phyloP scores from a whole-genome alignment of 2,888 invertebrate species.

The Oligia strigilis region DNA sequence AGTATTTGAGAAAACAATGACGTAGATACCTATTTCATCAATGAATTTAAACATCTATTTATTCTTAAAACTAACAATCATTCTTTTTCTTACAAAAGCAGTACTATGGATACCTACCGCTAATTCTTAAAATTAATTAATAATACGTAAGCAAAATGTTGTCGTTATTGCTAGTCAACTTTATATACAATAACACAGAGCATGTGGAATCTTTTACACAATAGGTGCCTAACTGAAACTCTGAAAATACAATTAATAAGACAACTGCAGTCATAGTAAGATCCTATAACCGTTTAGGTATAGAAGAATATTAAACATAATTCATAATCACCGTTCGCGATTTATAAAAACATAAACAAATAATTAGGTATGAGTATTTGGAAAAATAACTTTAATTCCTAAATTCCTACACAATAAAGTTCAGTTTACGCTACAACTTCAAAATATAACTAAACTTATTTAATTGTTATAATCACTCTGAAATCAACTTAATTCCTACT shows the following conservation, averaged over 20 bases:
- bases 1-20: too few species aligned
- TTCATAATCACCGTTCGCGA: too few species aligned
- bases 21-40: too few species aligned
- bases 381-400: too few species aligned
- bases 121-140: conserved; percentile 21
- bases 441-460: too few species aligned
- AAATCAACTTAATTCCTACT: too few species aligned
- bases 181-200: background rate
- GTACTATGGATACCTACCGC: background rate
- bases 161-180: conserved; percentile 18
- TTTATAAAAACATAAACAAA: too few species aligned
- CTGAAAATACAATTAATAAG: background rate
- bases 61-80: conserved; percentile 23
- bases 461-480: too few species aligned
- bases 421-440: too few species aligned
- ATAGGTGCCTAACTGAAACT: background rate
- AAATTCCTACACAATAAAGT: too few species aligned
- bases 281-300: background rate
- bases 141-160: background rate
- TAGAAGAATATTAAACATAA: background rate
- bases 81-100: conserved; percentile 42
- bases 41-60: conserved; percentile 8
- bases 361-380: too few species aligned
- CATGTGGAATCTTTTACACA: background rate
- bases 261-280: background rate